Evolutionary conservation across 1,140 invertebrate genomes (phyloP).

Genomic region (Drosophila pandora): DNA sequence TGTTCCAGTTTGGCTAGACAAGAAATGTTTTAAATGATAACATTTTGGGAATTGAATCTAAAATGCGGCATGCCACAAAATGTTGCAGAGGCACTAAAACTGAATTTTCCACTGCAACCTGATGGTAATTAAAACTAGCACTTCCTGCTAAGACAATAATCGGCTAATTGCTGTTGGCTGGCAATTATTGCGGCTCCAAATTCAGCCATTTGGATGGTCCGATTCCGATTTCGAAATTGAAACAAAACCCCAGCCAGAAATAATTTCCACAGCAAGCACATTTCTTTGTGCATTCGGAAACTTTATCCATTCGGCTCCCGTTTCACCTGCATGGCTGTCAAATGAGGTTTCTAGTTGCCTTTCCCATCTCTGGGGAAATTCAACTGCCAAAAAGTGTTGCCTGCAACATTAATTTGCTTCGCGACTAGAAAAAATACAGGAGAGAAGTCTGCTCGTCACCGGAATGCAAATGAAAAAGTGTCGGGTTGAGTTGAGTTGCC

Average conservation of each 20-base stretch:
- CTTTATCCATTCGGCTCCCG: slow-evolving; percentile 9
- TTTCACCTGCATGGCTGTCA: slow-evolving; percentile 6
- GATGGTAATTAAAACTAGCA: slow-evolving; percentile 54
- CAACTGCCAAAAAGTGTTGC: slow-evolving; percentile 49
- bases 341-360: slow-evolving; percentile 22
- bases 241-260: slow-evolving; percentile 4
- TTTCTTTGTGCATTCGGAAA: slow-evolving; percentile 10
- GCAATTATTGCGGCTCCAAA: slow-evolving; percentile 16
- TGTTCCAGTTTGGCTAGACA: background rate
- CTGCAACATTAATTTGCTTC: slow-evolving; percentile 73
- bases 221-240: slow-evolving; percentile 19
- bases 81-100: background rate
- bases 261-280: slow-evolving; percentile 17
- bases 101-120: slow-evolving; percentile 9
- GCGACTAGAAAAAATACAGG: slow-evolving; percentile 12
- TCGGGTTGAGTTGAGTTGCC: slow-evolving; percentile 17
- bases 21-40: background rate
- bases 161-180: slow-evolving; percentile 28
- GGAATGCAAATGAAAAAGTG: slow-evolving; percentile 38
- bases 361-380: slow-evolving; percentile 5
- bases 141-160: slow-evolving; percentile 40
- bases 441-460: slow-evolving; percentile 34
- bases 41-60: too few species aligned
- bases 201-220: slow-evolving; percentile 28
- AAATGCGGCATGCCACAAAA: background rate